Conservation (phyloP, 2,113 vertebrate species). For the Machaerirhynchus nigripectus region DNA sequence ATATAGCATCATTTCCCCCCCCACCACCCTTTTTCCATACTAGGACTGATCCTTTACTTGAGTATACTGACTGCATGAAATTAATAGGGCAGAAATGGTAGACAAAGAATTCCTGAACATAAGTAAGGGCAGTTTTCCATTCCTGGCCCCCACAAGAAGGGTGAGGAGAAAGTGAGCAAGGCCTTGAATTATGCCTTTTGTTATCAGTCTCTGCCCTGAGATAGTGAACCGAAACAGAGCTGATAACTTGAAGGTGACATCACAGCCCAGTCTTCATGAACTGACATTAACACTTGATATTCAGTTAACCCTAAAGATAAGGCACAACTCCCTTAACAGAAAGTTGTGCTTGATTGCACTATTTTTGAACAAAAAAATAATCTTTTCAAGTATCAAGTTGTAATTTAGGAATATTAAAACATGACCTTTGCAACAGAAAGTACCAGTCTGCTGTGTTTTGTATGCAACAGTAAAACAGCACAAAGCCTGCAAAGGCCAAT, state of each 20-base stretch:
- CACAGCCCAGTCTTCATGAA: constrained; percentile 71
- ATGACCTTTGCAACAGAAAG: neutral
- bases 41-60: neutral
- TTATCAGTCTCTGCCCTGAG: constrained; percentile 53
- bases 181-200: constrained; percentile 69
- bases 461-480: neutral
- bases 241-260: constrained; percentile 76
- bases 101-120: constrained; percentile 58
- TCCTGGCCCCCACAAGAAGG: constrained; percentile 9
- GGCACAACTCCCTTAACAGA: constrained; percentile 58
- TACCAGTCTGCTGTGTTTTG: neutral
- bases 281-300: constrained; percentile 77
- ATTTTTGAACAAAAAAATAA: neutral
- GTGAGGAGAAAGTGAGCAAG: constrained; percentile 43
- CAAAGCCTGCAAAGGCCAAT: neutral
- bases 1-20: neutral
- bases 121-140: constrained; percentile 64
- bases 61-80: neutral
- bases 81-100: neutral
- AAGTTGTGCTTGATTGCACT: constrained; percentile 49
- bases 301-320: constrained; percentile 71
- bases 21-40: neutral
- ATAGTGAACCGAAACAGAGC: constrained; percentile 56
- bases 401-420: neutral
- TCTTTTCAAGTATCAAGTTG: neutral